These are phyloP conservation scores for Drosophila pseudotalamancana DNA, from an alignment of 2,888 invertebrate genomes.

Conservation along the genomic window DNA sequence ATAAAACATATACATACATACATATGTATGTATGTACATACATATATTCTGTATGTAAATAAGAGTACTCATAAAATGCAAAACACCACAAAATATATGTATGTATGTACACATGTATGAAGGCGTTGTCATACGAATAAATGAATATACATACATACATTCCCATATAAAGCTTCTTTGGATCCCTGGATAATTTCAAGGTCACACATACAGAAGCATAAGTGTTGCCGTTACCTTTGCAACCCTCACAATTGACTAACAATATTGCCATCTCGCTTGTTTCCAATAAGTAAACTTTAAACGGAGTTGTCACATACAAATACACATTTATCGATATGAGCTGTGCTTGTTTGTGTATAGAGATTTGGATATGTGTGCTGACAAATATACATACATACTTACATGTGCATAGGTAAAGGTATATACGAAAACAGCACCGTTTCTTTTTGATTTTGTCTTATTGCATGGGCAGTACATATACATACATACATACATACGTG, in stretches of 20 bases:
- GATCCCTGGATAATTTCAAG: slow-evolving; percentile 45
- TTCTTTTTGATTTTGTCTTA: neutral
- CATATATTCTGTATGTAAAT: neutral
- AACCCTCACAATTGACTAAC: slow-evolving; percentile 38
- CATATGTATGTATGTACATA: neutral
- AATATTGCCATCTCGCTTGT: slow-evolving; percentile 26
- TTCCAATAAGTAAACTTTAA: slow-evolving; percentile 19
- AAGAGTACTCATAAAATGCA: neutral
- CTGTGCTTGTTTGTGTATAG: neutral
- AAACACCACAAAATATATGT: neutral
- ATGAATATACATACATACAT: neutral
- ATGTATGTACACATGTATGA: neutral
- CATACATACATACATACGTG: neutral
- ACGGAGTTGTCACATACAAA: slow-evolving; percentile 28
- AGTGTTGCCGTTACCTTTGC: slow-evolving; percentile 32
- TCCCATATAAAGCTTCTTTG: slow-evolving; percentile 29
- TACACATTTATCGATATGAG: neutral
- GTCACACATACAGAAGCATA: slow-evolving; percentile 36
- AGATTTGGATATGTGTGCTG: neutral
- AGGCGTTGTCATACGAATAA: neutral
- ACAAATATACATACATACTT: neutral
- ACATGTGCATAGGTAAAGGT: neutral
- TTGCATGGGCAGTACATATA: neutral
- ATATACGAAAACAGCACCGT: neutral
- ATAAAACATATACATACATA: neutral